Conservation (phyloP, 2,797 vertebrate species). For the Sphenodon punctatus region DNA sequence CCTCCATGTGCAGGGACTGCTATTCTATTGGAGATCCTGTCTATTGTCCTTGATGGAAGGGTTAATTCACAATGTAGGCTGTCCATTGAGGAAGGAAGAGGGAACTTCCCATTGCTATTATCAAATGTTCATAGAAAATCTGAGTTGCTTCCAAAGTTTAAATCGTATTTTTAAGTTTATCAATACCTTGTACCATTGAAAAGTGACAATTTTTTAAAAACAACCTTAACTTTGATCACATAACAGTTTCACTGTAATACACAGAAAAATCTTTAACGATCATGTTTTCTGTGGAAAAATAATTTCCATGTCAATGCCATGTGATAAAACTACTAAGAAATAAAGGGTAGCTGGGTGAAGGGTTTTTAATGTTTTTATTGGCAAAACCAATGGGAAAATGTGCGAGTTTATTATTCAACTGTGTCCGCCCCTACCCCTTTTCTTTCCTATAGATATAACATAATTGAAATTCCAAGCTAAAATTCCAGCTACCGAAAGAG, state of each 20-base stretch:
- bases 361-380: conserved; percentile 16
- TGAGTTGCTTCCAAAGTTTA: too few species aligned
- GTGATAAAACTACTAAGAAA: conserved; percentile 21
- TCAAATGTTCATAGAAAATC: too few species aligned
- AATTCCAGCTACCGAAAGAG: conserved; percentile 6
- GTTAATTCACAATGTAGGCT: too few species aligned
- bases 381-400: not conserved
- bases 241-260: not conserved
- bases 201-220: too few species aligned
- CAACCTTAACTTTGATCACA: too few species aligned
- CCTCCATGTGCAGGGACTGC: too few species aligned
- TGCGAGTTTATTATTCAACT: not conserved
- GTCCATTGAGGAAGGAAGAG: too few species aligned
- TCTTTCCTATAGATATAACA: accelerated
- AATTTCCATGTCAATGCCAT: conserved; percentile 36
- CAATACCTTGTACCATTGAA: too few species aligned
- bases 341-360: accelerated
- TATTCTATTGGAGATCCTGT: too few species aligned
- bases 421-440: not conserved
- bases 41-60: too few species aligned
- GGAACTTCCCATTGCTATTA: too few species aligned
- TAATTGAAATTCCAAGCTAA: not conserved
- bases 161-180: too few species aligned
- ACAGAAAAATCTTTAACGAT: conserved; percentile 32
- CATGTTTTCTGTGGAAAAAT: conserved; percentile 25